Percentiles rank a stretch among this genome's conserved stretches.
phyloP scores from a whole-genome alignment of 2,113 vertebrate genomes.

The Actenoides hombroni region DNA sequence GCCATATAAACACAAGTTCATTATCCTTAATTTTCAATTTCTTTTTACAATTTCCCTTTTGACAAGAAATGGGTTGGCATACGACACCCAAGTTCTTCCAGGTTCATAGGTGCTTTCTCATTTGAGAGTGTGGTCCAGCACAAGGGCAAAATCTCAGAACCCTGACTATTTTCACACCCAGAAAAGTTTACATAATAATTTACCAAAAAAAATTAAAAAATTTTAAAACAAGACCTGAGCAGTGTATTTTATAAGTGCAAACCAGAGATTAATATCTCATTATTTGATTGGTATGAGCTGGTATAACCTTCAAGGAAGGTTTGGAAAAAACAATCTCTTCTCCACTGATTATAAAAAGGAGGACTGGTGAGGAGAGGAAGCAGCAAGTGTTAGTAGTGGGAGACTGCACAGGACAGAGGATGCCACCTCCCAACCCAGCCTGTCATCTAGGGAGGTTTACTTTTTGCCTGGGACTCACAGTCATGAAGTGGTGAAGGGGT shows the following conservation, averaged over 20 bases:
- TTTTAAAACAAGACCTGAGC: background rate
- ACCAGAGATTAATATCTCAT: background rate
- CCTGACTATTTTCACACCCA: background rate
- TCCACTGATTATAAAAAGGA: background rate
- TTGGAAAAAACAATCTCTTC: background rate
- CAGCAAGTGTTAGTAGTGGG: no score
- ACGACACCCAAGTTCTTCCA: background rate
- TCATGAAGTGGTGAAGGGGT: no score
- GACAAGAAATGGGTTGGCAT: background rate
- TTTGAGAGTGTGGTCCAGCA: background rate
- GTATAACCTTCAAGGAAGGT: background rate
- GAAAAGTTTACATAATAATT: background rate
- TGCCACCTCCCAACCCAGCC: no score
- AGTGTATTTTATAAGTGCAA: background rate
- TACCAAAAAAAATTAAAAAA: background rate
- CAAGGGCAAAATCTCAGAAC: background rate
- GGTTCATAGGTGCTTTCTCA: background rate
- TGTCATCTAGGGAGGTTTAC: no score
- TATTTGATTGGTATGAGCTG: background rate
- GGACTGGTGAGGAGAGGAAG: no score
- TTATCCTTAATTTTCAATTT: constrained; percentile 16
- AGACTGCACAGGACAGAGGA: no score
- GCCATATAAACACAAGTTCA: constrained; percentile 9
- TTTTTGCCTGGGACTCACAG: no score
- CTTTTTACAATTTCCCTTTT: background rate